Evolutionary conservation across 2,797 vertebrate genomes (phyloP), one percentile per base, ranked within the genome.

Genomic region (Siniperca obscura): DNA sequence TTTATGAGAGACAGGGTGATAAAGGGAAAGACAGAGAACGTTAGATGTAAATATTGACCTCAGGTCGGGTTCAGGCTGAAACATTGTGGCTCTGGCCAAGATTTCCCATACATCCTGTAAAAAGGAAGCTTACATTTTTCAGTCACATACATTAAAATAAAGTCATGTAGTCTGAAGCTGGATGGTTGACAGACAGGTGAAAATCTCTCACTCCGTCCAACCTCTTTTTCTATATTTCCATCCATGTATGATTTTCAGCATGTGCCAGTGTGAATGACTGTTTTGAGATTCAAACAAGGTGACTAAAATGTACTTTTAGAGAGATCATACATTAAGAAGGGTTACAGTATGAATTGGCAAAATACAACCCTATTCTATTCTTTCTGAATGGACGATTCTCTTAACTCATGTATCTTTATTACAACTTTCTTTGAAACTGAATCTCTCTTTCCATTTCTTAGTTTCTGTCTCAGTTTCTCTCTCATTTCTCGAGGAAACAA

Each of bases 401-500:
- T 17, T 12, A 52, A 44, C 60, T 55, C 52, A 0, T 11, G 8
- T 40, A 21, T 69, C 64, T 76, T 65, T 8, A 13, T 34, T 64
- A 8, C 59, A 69, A 42, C 53, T 69, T 71, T 72, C 62, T 82
- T n/a, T 44, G 25, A 13, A 40, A 17, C 69, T 38, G 36, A 40
- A 55, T 48, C 42, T 74, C 11, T 70, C 38, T 44, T 53, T 66
- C 76, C 14, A 17, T 86, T 70, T 80, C 57, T 71, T 48, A 40
- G 46, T 81, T 40, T 46, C 46, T 25, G 27, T 82, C 67, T 82
- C 64, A 27, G 40, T 86, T 60, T 77, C 76, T 74, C 64, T 62
- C 48, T 79, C 25, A 8, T 60, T 79, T 74, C 53, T 78, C 1
- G 27, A 74, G 76, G 75, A 87, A 91, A 90, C 80, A 76, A 90